Evolutionary conservation across 64 coral and sea anemone species (phyloP), one percentile per base, ranked within the genome.

Genomic region (Acropora tenuis): DNA sequence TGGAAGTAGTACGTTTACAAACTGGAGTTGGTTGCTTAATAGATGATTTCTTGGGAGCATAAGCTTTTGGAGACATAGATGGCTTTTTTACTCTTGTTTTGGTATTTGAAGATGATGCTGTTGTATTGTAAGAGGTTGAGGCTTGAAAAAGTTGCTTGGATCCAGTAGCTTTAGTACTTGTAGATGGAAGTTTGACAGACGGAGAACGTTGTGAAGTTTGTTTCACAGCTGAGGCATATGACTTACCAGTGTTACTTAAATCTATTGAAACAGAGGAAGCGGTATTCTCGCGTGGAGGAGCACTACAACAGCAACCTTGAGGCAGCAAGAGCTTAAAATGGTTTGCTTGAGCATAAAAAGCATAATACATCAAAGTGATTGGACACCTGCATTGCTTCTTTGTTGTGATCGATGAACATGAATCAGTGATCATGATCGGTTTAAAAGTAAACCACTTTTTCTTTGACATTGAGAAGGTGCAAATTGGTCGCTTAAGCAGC

Each of bases 311-410:
- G 55, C 40, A 78, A 65, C 53, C 80, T 65, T 44, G 19, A 43
- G 80, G 80, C 55, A 76, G 63, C 43, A 80, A 59, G 20, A 89
- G 75, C n/a, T 89, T 79, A 52, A 89, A 89, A 69, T 89, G 88
- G 46, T 77, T 20, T 46, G 74, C 68, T 57, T 88, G 4, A 75
- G 74, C 12, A 49, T 74, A 30, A 30, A 30, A 30, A 30, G 30
- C 30, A 30, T 30, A 30, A 30, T 30, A 30, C 30, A 30, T 30
- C 30, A 30, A 30, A 30, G 30, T 30, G 30, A 30, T 30, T 30
- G 30, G 30, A 30, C 30, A 30, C 30, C 30, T 30, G 30, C 30
- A 30, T 30, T 30, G 30, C 30, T 30, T 30, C 30, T 30, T 30
- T 30, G 30, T 30, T 76, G 81, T 67, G 81, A 63, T 84, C 66